A percentile compares a stretch with the other conserved stretches of the same genome.
Conservation (phyloP, 1,140 invertebrate species). For the Brachionus koreanus region DNA sequence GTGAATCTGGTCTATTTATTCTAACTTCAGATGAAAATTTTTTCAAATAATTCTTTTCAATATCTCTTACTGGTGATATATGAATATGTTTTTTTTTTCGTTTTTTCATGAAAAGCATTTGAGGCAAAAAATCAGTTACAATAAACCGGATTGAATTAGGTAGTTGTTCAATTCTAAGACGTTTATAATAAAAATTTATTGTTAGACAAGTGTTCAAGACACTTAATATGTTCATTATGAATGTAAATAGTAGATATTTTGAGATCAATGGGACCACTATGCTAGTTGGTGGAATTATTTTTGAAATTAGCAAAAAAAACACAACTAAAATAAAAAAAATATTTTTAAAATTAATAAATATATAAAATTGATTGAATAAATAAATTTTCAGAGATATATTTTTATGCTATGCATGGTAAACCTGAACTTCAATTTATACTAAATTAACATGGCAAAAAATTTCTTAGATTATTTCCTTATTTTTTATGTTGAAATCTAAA, state of each 20-base stretch:
- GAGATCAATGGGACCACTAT: constrained; percentile 95
- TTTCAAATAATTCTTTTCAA: not conserved
- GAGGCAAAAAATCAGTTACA: constrained; percentile 1
- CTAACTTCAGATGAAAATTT: not conserved
- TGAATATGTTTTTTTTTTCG: constrained; percentile 9
- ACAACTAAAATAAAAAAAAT: constrained; percentile 60
- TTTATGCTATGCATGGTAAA: no score
- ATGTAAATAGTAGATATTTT: constrained; percentile 97
- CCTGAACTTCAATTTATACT: no score
- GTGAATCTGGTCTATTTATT: not conserved
- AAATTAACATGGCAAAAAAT: no score
- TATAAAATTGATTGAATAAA: not conserved
- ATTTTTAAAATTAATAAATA: constrained; percentile 74
- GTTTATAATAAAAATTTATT: constrained; percentile 32
- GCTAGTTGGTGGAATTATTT: constrained; percentile 96
- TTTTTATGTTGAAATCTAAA: no score
- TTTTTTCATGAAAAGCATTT: constrained; percentile 14
- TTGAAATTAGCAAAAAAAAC: constrained; percentile 95
- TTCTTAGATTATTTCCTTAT: no score
- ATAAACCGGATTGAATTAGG: not conserved
- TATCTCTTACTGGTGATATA: not conserved
- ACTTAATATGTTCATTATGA: constrained; percentile 99
- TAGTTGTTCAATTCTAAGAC: not conserved
- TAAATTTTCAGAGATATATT: no score
- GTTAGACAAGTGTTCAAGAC: constrained; percentile 65